Conservation (phyloP, 2,113 vertebrate genomes). For the Zosterops pallidus region DNA sequence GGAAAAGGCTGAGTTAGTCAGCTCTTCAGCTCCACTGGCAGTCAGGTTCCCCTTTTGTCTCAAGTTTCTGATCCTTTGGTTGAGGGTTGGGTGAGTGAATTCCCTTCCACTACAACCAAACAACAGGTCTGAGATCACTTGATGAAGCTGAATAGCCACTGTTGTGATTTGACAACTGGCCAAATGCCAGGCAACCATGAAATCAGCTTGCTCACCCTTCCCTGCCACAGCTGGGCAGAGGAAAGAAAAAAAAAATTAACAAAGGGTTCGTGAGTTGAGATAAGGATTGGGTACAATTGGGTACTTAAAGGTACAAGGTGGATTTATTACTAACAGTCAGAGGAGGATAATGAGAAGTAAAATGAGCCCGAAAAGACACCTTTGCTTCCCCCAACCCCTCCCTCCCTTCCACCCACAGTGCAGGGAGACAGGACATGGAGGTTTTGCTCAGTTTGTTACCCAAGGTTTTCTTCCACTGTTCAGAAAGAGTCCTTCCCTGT, state of each 20-base stretch:
- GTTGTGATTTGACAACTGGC: not conserved
- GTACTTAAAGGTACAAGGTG: not conserved
- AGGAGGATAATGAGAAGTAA: not conserved
- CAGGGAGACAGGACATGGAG: not conserved
- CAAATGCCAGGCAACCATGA: not conserved
- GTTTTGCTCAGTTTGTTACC: not conserved
- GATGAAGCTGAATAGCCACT: not conserved
- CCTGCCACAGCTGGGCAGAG: not conserved
- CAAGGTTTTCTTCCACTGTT: not conserved
- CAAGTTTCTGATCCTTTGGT: not conserved
- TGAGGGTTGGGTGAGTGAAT: not conserved
- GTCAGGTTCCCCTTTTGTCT: not conserved
- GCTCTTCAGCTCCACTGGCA: not conserved
- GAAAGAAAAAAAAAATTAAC: not conserved
- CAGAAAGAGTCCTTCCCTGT: not conserved
- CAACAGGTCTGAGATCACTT: not conserved
- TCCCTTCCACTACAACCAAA: not conserved
- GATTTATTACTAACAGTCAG: not conserved
- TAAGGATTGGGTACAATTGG: too few relatives aligned
- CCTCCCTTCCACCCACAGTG: not conserved
- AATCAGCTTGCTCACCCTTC: not conserved
- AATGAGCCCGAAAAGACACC: not conserved
- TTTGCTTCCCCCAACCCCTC: not conserved
- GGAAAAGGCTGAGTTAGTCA: not conserved
- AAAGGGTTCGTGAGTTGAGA: too few relatives aligned